These are phyloP conservation scores for Apoda limacodes DNA, from an alignment of 2,888 invertebrate genomes.

Conservation along the genomic window DNA sequence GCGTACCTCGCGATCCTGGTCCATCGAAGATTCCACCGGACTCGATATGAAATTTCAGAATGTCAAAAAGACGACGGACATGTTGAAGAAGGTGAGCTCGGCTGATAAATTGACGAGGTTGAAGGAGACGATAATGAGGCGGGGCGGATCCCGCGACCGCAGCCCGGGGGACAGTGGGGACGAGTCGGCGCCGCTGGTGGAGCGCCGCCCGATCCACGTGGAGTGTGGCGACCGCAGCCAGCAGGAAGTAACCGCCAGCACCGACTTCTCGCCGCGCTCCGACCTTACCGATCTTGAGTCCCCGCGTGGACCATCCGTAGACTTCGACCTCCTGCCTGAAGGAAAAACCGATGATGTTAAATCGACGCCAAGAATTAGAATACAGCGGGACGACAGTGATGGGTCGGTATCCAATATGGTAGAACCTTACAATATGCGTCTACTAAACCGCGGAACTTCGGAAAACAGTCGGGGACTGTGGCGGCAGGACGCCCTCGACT, in stretches of 20 bases:
- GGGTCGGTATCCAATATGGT: conserved; percentile 44
- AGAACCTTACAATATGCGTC: conserved; percentile 58
- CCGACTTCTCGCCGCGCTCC: conserved; percentile 52
- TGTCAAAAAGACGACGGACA: conserved; percentile 45
- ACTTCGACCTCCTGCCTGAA: conserved; percentile 42
- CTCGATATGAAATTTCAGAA: conserved; percentile 41
- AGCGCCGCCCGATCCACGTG: conserved; percentile 36
- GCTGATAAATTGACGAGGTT: conserved; percentile 49
- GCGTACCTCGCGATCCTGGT: conserved; percentile 39
- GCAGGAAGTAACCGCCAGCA: conserved; percentile 29
- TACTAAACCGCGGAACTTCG: conserved; percentile 42
- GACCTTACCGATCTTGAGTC: conserved; percentile 52
- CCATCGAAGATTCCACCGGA: conserved; percentile 44
- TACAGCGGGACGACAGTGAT: conserved; percentile 32
- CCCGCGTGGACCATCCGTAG: conserved; percentile 32
- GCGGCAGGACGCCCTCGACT: conserved; percentile 62
- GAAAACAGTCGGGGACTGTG: conserved; percentile 49
- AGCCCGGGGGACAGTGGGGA: conserved; percentile 68
- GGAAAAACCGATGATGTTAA: conserved; percentile 25
- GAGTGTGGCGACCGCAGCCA: conserved; percentile 28
- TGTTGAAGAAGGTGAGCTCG: conserved; percentile 48
- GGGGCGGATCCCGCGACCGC: conserved; percentile 46
- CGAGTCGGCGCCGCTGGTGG: conserved; percentile 77
- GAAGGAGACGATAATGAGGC: conserved; percentile 46
- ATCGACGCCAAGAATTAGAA: conserved; percentile 17